Conservation (phyloP, 2,797 vertebrate species). For the Margarornis squamiger region DNA sequence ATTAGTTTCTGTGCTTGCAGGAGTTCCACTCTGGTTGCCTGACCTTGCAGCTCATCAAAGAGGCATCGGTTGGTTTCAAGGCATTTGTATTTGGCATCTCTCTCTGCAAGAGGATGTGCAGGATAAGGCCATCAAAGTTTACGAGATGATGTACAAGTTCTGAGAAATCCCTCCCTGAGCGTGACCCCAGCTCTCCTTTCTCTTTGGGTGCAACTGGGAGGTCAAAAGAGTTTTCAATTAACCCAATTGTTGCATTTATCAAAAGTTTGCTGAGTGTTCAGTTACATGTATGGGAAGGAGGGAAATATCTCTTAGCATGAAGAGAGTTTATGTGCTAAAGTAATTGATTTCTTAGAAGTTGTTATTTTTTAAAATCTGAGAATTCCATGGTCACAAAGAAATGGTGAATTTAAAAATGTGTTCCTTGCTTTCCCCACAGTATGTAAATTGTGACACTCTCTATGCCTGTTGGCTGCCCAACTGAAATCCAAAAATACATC, state of each 20-base stretch:
- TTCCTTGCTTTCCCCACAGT: neutral
- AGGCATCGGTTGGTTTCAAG: neutral
- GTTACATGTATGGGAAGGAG: neutral
- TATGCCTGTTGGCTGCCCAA: neutral
- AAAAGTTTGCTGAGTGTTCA: neutral
- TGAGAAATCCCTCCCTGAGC: neutral
- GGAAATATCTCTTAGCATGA: neutral
- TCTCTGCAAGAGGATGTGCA: neutral
- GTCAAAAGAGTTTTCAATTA: neutral
- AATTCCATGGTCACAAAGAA: neutral
- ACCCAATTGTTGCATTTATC: neutral
- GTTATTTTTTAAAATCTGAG: neutral
- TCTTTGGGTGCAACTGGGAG: neutral
- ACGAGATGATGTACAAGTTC: neutral
- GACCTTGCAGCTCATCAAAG: neutral
- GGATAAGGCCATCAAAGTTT: neutral
- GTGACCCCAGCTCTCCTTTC: neutral
- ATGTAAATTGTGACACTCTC: neutral
- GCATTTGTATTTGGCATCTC: rapidly evolving
- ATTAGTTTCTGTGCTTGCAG: neutral
- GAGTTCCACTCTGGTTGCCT: neutral
- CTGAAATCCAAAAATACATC: neutral
- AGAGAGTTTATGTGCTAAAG: neutral
- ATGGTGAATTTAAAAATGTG: neutral
- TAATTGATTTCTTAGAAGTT: neutral